A percentile compares a stretch with the other conserved stretches of the same genome.
Conservation (phyloP, 1,140 invertebrate genomes). For the Tetramorium simillimum region DNA sequence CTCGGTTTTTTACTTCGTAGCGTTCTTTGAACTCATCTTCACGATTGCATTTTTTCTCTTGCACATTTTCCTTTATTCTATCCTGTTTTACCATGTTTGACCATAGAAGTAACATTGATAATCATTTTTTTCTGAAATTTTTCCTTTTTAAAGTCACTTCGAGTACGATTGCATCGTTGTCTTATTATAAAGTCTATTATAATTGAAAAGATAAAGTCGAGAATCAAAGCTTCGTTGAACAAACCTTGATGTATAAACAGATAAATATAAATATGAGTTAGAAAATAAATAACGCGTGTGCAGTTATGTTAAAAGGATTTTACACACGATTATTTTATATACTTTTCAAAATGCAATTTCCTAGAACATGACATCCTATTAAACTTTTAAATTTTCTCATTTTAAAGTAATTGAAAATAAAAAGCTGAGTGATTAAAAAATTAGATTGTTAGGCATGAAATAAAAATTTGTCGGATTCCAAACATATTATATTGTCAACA, state of each 20-base stretch:
- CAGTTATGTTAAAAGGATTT: neutral
- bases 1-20: slow-evolving; percentile 37
- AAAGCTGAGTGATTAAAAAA: neutral
- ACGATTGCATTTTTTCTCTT: slow-evolving; percentile 47
- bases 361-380: neutral
- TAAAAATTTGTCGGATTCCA: neutral
- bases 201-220: neutral
- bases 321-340: neutral
- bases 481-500: neutral
- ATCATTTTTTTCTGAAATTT: neutral
- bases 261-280: neutral
- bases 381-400: neutral
- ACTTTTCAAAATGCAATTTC: neutral
- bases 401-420: neutral
- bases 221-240: neutral
- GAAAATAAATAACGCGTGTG: neutral
- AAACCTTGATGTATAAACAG: neutral
- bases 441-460: neutral
- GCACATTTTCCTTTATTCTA: slow-evolving; percentile 3
- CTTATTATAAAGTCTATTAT: neutral
- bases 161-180: neutral
- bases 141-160: neutral
- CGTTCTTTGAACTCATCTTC: slow-evolving; percentile 59
- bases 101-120: neutral
- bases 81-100: too few relatives aligned